Percentiles rank a stretch among this genome's conserved stretches.
Conservation (phyloP, 2,888 invertebrate genomes). For the Rhagonycha fulva region DNA sequence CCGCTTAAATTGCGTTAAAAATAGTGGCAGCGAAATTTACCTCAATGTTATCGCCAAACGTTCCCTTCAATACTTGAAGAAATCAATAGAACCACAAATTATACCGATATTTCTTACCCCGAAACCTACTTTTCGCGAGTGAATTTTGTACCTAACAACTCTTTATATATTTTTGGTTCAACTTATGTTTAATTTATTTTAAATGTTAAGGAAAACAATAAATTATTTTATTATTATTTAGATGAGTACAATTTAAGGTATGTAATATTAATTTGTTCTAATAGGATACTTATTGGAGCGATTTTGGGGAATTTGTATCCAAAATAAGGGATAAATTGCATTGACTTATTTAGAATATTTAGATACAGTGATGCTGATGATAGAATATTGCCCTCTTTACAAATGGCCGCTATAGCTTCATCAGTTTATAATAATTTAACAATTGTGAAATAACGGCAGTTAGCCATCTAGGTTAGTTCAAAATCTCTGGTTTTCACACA, state of each 20-base stretch:
- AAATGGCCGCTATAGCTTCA: too few species aligned
- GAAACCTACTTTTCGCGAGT: neutral
- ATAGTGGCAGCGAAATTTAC: conserved; percentile 2
- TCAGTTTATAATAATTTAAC: too few species aligned
- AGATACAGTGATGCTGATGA: too few species aligned
- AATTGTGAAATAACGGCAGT: too few species aligned
- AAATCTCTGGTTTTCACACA: too few species aligned
- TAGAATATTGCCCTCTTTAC: too few species aligned
- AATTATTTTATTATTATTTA: neutral
- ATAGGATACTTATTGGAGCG: neutral
- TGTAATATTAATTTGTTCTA: neutral
- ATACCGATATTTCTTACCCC: neutral
- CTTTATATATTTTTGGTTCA: neutral
- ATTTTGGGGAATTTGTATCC: neutral
- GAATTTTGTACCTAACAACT: neutral
- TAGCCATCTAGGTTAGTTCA: too few species aligned
- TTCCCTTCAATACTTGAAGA: conserved; percentile 1
- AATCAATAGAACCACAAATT: conserved; percentile 13
- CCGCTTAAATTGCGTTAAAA: conserved; percentile 25
- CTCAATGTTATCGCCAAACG: neutral
- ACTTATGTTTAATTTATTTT: too few species aligned
- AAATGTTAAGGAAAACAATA: too few species aligned
- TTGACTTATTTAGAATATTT: too few species aligned
- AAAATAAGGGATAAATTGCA: neutral
- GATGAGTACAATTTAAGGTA: too few species aligned